These are phyloP conservation scores for Bursaphelenchus okinawaensis DNA, from an alignment of 2,888 invertebrate genomes.

Conservation along the genomic window DNA sequence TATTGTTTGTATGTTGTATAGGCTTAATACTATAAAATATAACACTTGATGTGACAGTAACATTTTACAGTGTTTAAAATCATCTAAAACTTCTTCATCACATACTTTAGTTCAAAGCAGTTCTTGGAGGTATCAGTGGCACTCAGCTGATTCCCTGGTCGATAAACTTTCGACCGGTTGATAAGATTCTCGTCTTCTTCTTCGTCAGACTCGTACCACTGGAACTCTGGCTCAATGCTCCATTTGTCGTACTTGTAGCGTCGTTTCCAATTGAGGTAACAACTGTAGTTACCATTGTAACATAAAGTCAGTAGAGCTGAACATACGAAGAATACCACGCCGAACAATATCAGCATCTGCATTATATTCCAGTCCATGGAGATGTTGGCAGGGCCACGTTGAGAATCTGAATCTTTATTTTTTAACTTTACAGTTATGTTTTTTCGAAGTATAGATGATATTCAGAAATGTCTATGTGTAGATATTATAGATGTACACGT, in stretches of 20 bases:
- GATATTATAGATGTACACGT: too few relatives aligned
- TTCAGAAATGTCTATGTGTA: too few relatives aligned
- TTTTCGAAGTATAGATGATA: too few relatives aligned
- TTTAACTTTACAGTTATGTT: conserved; percentile 4
- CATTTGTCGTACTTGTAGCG: conserved; percentile 22
- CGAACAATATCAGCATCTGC: conserved; percentile 23
- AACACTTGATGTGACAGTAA: neutral
- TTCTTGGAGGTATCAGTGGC: conserved; percentile 9
- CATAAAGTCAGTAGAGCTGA: conserved; percentile 24
- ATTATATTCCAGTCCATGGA: conserved; percentile 23
- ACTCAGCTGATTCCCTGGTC: neutral
- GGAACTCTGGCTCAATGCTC: conserved; percentile 13
- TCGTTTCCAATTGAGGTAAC: conserved; percentile 16
- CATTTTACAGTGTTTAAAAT: neutral
- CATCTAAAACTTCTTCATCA: neutral
- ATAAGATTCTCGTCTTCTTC: conserved; percentile 15
- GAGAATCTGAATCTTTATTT: neutral
- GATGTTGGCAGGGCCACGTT: neutral
- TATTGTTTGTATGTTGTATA: too few relatives aligned
- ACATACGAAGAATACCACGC: conserved; percentile 17
- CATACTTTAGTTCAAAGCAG: conserved; percentile 17
- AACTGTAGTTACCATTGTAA: conserved; percentile 19
- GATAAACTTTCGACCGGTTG: conserved; percentile 9
- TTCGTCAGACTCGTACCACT: conserved; percentile 10
- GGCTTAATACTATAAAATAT: neutral